These are phyloP conservation scores for Solea senegalensis DNA, from an alignment of 2,113 vertebrate species.

Conservation along the genomic window DNA sequence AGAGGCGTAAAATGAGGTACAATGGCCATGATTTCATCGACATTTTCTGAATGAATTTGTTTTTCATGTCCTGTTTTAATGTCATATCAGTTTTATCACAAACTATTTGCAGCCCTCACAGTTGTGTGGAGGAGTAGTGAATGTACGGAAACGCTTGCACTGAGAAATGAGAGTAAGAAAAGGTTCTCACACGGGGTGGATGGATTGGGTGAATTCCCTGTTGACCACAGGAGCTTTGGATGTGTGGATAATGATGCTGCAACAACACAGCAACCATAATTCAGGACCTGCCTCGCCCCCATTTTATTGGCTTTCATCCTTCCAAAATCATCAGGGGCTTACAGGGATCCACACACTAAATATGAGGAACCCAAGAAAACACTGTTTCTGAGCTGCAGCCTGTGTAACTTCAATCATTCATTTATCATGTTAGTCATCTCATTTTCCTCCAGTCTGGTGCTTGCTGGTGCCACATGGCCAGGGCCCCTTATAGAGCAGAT, in stretches of 20 bases:
- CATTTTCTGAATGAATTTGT: background rate
- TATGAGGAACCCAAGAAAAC: background rate
- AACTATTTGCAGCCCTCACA: background rate
- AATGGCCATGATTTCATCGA: too few species aligned
- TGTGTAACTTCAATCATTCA: background rate
- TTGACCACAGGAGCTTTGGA: conserved; percentile 41
- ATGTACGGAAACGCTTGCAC: background rate
- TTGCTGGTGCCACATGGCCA: background rate
- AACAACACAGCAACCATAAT: conserved; percentile 49
- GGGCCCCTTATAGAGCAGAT: background rate
- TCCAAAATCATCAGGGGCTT: conserved; percentile 17
- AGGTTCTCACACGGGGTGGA: conserved; percentile 19
- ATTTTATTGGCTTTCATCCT: conserved; percentile 27
- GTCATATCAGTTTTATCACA: background rate
- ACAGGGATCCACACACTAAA: conserved; percentile 26
- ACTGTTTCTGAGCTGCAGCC: background rate
- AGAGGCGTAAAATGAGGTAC: too few species aligned
- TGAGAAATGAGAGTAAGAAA: conserved; percentile 3
- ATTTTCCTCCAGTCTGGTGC: background rate
- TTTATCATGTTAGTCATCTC: background rate
- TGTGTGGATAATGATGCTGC: conserved; percentile 57
- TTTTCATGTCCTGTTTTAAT: background rate
- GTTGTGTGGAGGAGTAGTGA: background rate
- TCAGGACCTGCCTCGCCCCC: background rate
- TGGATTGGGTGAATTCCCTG: conserved; percentile 38